Evolutionary conservation across 2,113 vertebrate genomes (phyloP).

Genomic region (Pangasianodon gigas): DNA sequence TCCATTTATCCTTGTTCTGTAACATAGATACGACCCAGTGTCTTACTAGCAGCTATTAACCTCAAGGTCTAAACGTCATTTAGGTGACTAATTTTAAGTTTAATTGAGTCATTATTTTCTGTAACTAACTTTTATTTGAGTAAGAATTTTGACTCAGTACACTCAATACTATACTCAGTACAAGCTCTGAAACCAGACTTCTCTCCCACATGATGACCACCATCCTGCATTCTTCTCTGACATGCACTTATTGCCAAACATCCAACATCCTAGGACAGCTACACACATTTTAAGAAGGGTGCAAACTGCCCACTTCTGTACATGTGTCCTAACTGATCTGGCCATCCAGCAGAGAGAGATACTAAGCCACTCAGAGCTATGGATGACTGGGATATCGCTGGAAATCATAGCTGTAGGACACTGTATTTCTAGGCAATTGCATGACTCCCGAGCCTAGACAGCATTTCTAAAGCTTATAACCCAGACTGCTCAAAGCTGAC

Average conservation of each 20-base stretch:
- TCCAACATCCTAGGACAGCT: not conserved
- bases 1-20: not conserved
- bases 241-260: not conserved
- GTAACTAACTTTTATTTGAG: not conserved
- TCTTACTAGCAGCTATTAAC: not conserved
- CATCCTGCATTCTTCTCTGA: not conserved
- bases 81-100: not conserved
- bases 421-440: not conserved
- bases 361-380: not conserved
- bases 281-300: not conserved
- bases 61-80: not conserved
- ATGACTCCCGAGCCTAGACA: not conserved
- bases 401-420: not conserved
- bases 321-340: not conserved
- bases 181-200: not conserved
- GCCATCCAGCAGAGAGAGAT: not conserved
- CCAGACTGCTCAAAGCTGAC: slow-evolving; percentile 11
- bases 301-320: not conserved
- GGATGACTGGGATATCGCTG: not conserved
- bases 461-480: slow-evolving; percentile 16
- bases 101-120: not conserved
- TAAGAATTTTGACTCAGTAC: not conserved
- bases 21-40: not conserved
- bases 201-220: not conserved
- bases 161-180: not conserved